A percentile compares a stretch with the other conserved stretches of the same genome.
Evolutionary conservation across 2,797 vertebrate species (phyloP).

Genomic region (Margarornis squamiger): DNA sequence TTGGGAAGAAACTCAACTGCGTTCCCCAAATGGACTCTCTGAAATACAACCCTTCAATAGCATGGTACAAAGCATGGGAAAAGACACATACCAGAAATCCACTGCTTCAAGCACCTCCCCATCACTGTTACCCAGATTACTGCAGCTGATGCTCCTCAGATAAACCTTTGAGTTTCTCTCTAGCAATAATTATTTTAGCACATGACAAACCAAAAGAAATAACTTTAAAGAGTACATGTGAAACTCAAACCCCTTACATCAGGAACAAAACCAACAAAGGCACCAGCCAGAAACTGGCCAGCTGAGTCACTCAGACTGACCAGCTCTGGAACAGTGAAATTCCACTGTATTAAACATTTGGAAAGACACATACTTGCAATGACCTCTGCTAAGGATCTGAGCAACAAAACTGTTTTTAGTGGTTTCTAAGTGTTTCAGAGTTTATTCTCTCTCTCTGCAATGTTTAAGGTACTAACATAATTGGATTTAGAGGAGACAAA

Average conservation of each 20-base stretch:
- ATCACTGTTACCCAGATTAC: background rate
- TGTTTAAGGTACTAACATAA: background rate
- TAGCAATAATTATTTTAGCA: background rate
- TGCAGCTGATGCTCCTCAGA: background rate
- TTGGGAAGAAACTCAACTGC: background rate
- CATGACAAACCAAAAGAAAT: background rate
- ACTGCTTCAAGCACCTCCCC: background rate
- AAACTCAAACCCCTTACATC: background rate
- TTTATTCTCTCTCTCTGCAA: background rate
- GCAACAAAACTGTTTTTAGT: background rate
- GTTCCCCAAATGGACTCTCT: background rate
- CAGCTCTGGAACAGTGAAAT: background rate
- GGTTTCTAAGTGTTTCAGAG: background rate
- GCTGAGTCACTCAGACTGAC: background rate
- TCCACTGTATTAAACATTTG: background rate
- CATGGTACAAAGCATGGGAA: rapidly evolving
- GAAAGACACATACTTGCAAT: background rate
- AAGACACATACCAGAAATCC: background rate
- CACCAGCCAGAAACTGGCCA: background rate
- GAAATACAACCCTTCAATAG: background rate
- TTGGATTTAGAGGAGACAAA: background rate
- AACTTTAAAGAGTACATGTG: background rate
- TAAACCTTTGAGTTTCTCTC: background rate
- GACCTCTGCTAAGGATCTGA: background rate
- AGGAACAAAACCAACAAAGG: background rate